A percentile compares a stretch with the other conserved stretches of the same genome.
phyloP scores from a whole-genome alignment of 2,797 vertebrate genomes.

The Gymnopithys bicolor region DNA sequence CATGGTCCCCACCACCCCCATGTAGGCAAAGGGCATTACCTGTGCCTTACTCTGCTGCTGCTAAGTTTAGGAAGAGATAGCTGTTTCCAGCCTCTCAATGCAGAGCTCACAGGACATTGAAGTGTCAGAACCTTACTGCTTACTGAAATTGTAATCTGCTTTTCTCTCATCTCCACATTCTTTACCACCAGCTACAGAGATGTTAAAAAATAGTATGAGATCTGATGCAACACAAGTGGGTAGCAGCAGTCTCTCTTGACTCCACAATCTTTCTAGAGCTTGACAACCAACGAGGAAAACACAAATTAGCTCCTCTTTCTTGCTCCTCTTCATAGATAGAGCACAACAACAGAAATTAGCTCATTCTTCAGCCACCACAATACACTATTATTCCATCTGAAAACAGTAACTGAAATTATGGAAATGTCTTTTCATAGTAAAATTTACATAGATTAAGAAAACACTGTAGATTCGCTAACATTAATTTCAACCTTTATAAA shows the following conservation, averaged over 20 bases:
- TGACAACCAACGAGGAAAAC: conserved; percentile 39
- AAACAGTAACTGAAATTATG: not conserved
- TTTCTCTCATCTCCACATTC: not conserved
- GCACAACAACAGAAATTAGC: conserved; percentile 23
- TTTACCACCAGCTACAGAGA: not conserved
- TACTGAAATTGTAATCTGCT: not conserved
- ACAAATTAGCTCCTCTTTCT: conserved; percentile 35
- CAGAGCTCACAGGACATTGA: not conserved
- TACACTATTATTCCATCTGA: not conserved
- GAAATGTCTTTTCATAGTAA: not conserved
- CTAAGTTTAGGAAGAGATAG: not conserved
- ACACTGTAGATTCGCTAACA: not conserved
- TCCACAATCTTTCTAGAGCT: conserved; percentile 23
- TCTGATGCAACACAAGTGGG: conserved; percentile 41
- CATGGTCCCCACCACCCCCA: not conserved
- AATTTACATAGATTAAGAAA: not conserved
- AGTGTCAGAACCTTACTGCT: conserved; percentile 4
- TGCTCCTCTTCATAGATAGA: not conserved
- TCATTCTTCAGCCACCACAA: not conserved
- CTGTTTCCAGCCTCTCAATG: not conserved
- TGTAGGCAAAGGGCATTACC: not conserved
- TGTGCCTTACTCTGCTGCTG: not conserved
- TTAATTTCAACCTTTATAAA: not conserved
- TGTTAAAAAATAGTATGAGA: conserved; percentile 40
- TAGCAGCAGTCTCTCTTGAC: conserved; percentile 41